Conservation (phyloP, 2,797 vertebrate species). For the Megaceryle alcyon region DNA sequence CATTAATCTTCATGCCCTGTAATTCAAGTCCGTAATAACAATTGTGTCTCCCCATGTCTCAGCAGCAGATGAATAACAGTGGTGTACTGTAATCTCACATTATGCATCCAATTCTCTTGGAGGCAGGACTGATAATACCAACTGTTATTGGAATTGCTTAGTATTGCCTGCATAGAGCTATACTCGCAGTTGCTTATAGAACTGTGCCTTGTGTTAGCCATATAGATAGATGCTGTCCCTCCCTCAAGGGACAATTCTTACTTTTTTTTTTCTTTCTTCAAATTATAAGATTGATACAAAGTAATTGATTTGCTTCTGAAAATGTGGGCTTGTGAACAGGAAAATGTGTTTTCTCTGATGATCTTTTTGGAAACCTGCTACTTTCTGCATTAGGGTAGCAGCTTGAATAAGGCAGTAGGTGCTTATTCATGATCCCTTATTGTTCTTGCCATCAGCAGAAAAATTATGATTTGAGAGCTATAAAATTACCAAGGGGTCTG, state of each 20-base stretch:
- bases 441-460: not conserved
- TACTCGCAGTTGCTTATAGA: not conserved
- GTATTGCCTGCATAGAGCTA: not conserved
- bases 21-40: constrained; percentile 31
- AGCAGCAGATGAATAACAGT: constrained; percentile 2
- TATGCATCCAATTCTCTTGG: not conserved
- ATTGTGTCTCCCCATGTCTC: not conserved
- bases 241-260: not conserved
- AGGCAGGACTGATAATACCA: not conserved
- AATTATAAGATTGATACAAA: not conserved
- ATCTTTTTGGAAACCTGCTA: not conserved
- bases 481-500: not conserved
- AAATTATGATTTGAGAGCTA: not conserved
- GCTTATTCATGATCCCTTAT: not conserved
- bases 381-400: not conserved
- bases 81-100: not conserved
- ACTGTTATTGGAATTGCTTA: not conserved
- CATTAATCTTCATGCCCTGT: constrained; percentile 27
- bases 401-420: not conserved
- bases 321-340: not conserved
- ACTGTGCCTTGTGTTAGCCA: not conserved
- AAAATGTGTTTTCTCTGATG: not conserved
- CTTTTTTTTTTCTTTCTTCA: not conserved
- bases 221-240: not conserved
- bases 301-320: not conserved